A percentile compares a stretch with the other conserved stretches of the same genome.
phyloP scores from a whole-genome alignment of 2,113 vertebrate genomes.

The Elephas maximus region DNA sequence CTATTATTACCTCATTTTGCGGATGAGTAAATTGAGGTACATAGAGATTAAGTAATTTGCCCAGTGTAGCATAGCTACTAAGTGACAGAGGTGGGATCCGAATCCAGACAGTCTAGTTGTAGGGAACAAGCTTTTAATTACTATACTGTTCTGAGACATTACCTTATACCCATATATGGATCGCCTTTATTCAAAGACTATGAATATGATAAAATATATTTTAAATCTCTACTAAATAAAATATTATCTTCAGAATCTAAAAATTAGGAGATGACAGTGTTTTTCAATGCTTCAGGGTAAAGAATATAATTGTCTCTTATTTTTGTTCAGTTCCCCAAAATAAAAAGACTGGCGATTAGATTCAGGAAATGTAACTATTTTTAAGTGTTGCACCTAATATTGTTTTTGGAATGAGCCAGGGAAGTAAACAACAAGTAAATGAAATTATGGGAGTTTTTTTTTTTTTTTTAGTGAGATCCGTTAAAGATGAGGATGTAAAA shows the following conservation, averaged over 20 bases:
- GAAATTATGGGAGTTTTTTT: slow-evolving; percentile 11
- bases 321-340: slow-evolving; percentile 58
- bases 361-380: slow-evolving; percentile 38
- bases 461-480: slow-evolving; percentile 48
- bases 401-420: slow-evolving; percentile 52
- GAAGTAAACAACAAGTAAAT: slow-evolving; percentile 66
- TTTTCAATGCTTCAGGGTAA: background rate
- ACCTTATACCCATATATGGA: background rate
- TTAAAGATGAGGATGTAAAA: slow-evolving; percentile 56
- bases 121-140: background rate
- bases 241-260: slow-evolving; percentile 31
- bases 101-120: background rate
- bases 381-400: slow-evolving; percentile 43
- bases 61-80: background rate
- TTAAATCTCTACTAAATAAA: slow-evolving; percentile 46
- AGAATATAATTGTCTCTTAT: background rate
- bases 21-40: slow-evolving; percentile 22
- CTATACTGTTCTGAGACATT: background rate
- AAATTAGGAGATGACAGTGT: background rate
- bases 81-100: background rate
- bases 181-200: slow-evolving; percentile 4
- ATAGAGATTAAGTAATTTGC: background rate
- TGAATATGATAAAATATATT: background rate
- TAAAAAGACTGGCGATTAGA: background rate
- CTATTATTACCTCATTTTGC: slow-evolving; percentile 46